phyloP scores from a whole-genome alignment of 2,113 vertebrate species.

The Platycercus adscitus region DNA sequence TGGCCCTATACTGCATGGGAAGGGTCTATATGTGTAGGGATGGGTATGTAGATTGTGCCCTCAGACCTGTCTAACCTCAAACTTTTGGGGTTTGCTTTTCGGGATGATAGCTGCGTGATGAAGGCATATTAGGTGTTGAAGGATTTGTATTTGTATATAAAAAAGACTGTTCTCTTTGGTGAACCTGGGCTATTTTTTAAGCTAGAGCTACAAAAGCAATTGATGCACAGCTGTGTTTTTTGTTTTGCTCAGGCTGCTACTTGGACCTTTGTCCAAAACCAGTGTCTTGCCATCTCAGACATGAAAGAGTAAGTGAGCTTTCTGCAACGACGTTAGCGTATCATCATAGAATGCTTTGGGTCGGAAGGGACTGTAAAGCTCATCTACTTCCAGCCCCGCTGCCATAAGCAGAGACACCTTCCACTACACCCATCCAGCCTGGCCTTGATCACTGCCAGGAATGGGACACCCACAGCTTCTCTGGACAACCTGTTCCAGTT shows the following conservation, averaged over 20 bases:
- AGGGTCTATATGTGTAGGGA: neutral
- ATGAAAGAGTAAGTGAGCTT: conserved; percentile 16
- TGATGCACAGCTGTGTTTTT: conserved; percentile 19
- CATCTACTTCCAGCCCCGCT: neutral
- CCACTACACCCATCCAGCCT: neutral
- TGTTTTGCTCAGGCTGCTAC: neutral
- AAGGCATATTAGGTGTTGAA: neutral
- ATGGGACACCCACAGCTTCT: neutral
- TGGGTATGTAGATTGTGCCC: neutral
- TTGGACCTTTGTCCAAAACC: conserved; percentile 19
- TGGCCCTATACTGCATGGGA: accelerated
- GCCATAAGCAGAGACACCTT: neutral
- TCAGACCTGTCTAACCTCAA: neutral
- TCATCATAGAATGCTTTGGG: neutral
- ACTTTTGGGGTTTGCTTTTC: neutral
- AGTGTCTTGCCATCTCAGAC: neutral
- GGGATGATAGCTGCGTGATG: neutral
- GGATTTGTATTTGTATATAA: neutral
- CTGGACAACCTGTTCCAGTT: neutral
- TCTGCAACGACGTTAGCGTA: neutral
- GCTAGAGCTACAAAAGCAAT: conserved; percentile 27
- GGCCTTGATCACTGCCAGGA: neutral
- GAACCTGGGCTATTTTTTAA: neutral
- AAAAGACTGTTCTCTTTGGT: neutral
- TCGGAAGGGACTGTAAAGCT: neutral